Conservation (phyloP, 2,888 invertebrate genomes). For the Thereva unica region DNA sequence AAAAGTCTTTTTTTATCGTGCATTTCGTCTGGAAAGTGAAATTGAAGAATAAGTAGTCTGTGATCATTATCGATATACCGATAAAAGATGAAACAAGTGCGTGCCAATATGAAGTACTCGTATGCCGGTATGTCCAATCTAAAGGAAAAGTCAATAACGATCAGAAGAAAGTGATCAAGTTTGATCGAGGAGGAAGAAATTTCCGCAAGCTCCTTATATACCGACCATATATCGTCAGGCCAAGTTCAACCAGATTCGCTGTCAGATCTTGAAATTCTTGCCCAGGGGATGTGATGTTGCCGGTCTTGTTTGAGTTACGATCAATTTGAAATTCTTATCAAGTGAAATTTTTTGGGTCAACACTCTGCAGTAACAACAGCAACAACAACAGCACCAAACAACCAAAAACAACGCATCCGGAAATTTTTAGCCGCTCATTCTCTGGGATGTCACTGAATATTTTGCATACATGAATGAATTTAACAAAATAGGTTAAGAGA, state of each 20-base stretch:
- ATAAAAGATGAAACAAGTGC: slow-evolving; percentile 21
- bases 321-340: slow-evolving; percentile 42
- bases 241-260: slow-evolving; percentile 31
- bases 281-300: slow-evolving; percentile 37
- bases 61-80: slow-evolving; percentile 31
- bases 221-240: slow-evolving; percentile 4
- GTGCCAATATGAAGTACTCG: slow-evolving; percentile 1
- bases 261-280: slow-evolving; percentile 26
- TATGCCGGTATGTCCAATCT: slow-evolving; percentile 30
- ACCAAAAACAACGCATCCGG: too few relatives aligned
- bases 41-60: slow-evolving; percentile 39
- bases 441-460: too few relatives aligned
- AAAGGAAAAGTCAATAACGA: slow-evolving; percentile 41
- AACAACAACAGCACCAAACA: too few relatives aligned
- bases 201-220: slow-evolving; percentile 26
- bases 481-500: too few relatives aligned
- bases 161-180: slow-evolving; percentile 41
- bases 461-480: too few relatives aligned
- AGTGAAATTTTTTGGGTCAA: slow-evolving; percentile 42
- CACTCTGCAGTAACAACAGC: background rate
- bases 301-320: slow-evolving; percentile 40
- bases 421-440: too few relatives aligned
- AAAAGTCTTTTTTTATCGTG: slow-evolving; percentile 34
- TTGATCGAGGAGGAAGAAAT: slow-evolving; percentile 21
- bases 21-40: slow-evolving; percentile 34